phyloP scores from a whole-genome alignment of 1,140 invertebrate species.

The Drosophila carrolli region DNA sequence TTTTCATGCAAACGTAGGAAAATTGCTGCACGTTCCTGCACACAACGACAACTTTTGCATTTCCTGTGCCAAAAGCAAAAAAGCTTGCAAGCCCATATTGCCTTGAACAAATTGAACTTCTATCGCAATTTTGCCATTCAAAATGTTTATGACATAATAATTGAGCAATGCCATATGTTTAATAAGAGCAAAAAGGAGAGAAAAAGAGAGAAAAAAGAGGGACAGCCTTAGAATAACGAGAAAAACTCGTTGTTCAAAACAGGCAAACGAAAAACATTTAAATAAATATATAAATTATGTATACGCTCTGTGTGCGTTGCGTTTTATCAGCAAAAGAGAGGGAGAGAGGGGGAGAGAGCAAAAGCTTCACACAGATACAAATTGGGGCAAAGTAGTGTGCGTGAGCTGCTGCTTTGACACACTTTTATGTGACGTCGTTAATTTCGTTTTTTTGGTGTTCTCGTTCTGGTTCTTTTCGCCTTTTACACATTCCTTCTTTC shows the following conservation, averaged over 20 bases:
- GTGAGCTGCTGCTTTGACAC: slow-evolving; percentile 77
- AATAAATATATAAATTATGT: slow-evolving; percentile 76
- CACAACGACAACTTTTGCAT: slow-evolving; percentile 61
- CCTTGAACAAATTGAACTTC: slow-evolving; percentile 60
- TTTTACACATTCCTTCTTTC: slow-evolving; percentile 38
- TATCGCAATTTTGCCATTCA: slow-evolving; percentile 58
- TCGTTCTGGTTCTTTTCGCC: slow-evolving; percentile 48
- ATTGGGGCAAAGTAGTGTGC: slow-evolving; percentile 9
- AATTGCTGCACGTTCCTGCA: slow-evolving; percentile 61
- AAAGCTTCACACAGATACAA: slow-evolving; percentile 57
- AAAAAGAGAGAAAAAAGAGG: neutral
- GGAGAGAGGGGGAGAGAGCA: slow-evolving; percentile 25
- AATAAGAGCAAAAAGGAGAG: neutral
- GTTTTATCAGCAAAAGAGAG: slow-evolving; percentile 59
- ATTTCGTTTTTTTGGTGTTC: slow-evolving; percentile 66
- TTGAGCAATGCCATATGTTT: slow-evolving; percentile 49
- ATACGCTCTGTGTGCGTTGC: slow-evolving; percentile 73
- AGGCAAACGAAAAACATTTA: slow-evolving; percentile 69
- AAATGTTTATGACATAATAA: slow-evolving; percentile 77
- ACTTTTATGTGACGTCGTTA: slow-evolving; percentile 84
- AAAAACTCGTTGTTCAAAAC: slow-evolving; percentile 65
- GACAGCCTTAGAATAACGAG: slow-evolving; percentile 55
- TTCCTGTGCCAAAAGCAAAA: slow-evolving; percentile 62
- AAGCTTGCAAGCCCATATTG: slow-evolving; percentile 48
- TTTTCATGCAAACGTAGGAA: slow-evolving; percentile 75